Evolutionary conservation across 2,888 invertebrate genomes (phyloP).

Genomic region (Aethes cnicana): DNA sequence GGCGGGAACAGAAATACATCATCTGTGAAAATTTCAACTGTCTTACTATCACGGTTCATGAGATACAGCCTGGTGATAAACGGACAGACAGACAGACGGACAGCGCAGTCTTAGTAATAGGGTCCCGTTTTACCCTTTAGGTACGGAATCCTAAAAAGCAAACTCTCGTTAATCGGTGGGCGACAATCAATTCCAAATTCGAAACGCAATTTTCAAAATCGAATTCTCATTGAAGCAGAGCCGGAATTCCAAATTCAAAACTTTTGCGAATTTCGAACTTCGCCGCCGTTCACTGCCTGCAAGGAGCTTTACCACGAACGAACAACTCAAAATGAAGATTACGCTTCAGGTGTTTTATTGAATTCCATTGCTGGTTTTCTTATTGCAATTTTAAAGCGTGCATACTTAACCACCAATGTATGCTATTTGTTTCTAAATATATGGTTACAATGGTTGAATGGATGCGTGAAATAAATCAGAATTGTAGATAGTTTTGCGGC

Average conservation of each 20-base stretch:
- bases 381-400: too few relatives aligned
- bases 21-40: too few relatives aligned
- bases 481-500: constrained; percentile 18
- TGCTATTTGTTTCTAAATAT: not conserved
- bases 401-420: not conserved
- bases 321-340: not conserved
- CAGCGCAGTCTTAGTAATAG: too few relatives aligned
- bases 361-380: constrained; percentile 1
- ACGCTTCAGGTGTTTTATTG: too few relatives aligned
- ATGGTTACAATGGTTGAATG: not conserved
- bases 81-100: too few relatives aligned
- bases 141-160: too few relatives aligned
- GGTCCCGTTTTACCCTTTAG: too few relatives aligned
- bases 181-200: constrained; percentile 18
- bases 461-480: constrained; percentile 17
- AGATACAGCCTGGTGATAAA: too few relatives aligned
- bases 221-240: constrained; percentile 13
- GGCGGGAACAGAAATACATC: too few relatives aligned
- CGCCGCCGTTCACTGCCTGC: constrained; percentile 3
- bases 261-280: constrained; percentile 19
- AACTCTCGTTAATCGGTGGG: constrained; percentile 2
- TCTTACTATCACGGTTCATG: too few relatives aligned
- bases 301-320: not conserved
- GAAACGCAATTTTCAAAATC: too few relatives aligned
- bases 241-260: constrained; percentile 17